A percentile compares a stretch with the other conserved stretches of the same genome.
Evolutionary conservation across 2,888 invertebrate genomes (phyloP).

Genomic region (Leucoptera coffeella): DNA sequence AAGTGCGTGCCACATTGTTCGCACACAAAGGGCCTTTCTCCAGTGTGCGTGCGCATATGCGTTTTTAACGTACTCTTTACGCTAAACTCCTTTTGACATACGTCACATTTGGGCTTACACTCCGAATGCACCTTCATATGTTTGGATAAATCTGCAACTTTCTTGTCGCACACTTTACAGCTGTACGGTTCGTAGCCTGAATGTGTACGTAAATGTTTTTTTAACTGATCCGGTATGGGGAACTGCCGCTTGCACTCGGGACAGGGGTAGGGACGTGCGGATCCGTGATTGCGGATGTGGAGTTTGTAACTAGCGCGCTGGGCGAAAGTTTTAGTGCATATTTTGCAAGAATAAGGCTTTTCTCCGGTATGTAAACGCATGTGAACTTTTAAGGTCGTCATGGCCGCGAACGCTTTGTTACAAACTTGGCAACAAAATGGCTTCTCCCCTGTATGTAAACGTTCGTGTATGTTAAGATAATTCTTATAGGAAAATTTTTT

Average conservation of each 20-base stretch:
- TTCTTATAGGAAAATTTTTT: slow-evolving; percentile 38
- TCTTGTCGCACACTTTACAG: slow-evolving; percentile 28
- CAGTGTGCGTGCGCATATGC: too few relatives aligned
- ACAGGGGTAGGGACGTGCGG: slow-evolving; percentile 26
- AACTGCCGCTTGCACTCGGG: slow-evolving; percentile 33
- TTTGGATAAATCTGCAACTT: slow-evolving; percentile 31
- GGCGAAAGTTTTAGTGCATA: slow-evolving; percentile 29
- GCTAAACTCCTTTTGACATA: slow-evolving; percentile 25
- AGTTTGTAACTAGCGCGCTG: slow-evolving; percentile 38
- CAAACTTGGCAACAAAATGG: slow-evolving; percentile 33
- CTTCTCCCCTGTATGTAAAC: slow-evolving; percentile 29
- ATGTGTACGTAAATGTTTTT: slow-evolving; percentile 36
- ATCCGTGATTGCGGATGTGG: slow-evolving; percentile 32
- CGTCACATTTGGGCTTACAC: slow-evolving; percentile 17
- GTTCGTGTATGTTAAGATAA: slow-evolving; percentile 28
- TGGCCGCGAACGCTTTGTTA: slow-evolving; percentile 32
- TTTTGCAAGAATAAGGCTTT: slow-evolving; percentile 29
- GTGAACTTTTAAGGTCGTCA: slow-evolving; percentile 35
- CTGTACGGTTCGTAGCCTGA: slow-evolving; percentile 29
- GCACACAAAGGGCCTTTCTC: too few relatives aligned
- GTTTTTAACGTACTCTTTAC: slow-evolving; percentile 20
- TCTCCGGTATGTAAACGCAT: slow-evolving; percentile 33
- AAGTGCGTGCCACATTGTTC: too few relatives aligned
- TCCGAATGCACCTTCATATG: slow-evolving; percentile 32
- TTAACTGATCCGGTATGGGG: slow-evolving; percentile 36